Evolutionary conservation across 2,797 vertebrate genomes (phyloP).

Genomic region (Pogonophryne albipinna): DNA sequence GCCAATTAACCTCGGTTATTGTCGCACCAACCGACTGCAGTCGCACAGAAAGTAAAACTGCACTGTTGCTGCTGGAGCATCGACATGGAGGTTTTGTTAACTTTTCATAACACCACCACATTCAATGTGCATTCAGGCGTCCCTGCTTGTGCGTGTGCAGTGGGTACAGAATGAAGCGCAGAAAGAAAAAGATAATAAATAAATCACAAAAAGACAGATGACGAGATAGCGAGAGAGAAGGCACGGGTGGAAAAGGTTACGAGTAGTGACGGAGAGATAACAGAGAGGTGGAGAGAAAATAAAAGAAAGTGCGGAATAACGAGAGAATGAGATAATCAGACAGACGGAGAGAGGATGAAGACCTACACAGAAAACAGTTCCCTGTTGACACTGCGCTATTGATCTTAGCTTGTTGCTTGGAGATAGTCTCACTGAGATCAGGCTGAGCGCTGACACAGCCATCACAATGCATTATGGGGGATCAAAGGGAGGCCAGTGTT

Average conservation of each 20-base stretch:
- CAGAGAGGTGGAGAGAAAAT: slow-evolving; percentile 13
- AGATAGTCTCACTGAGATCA: slow-evolving; percentile 70
- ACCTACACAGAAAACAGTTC: slow-evolving; percentile 49
- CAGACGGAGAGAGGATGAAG: slow-evolving; percentile 35
- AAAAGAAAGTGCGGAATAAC: slow-evolving; percentile 8
- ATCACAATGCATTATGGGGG: slow-evolving; percentile 77
- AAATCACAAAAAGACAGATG: slow-evolving; percentile 52
- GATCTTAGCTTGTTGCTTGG: slow-evolving; percentile 71
- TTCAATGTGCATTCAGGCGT: slow-evolving; percentile 42
- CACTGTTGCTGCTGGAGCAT: slow-evolving; percentile 9
- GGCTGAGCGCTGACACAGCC: slow-evolving; percentile 62
- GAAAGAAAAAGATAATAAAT: slow-evolving; percentile 47
- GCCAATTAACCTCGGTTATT: slow-evolving; percentile 9
- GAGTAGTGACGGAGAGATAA: slow-evolving; percentile 34
- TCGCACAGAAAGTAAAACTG: neutral
- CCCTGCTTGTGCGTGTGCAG: slow-evolving; percentile 26
- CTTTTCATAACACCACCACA: slow-evolving; percentile 35
- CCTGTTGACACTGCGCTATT: slow-evolving; percentile 58
- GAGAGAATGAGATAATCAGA: slow-evolving; percentile 59
- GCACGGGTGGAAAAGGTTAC: slow-evolving; percentile 32
- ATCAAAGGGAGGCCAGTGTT: slow-evolving; percentile 73
- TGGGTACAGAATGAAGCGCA: slow-evolving; percentile 31
- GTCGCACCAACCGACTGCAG: slow-evolving; percentile 9
- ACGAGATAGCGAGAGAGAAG: slow-evolving; percentile 35
- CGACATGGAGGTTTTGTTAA: slow-evolving; percentile 25